Conservation (phyloP, 2,888 invertebrate genomes). For the Polylopha cassiicola region DNA sequence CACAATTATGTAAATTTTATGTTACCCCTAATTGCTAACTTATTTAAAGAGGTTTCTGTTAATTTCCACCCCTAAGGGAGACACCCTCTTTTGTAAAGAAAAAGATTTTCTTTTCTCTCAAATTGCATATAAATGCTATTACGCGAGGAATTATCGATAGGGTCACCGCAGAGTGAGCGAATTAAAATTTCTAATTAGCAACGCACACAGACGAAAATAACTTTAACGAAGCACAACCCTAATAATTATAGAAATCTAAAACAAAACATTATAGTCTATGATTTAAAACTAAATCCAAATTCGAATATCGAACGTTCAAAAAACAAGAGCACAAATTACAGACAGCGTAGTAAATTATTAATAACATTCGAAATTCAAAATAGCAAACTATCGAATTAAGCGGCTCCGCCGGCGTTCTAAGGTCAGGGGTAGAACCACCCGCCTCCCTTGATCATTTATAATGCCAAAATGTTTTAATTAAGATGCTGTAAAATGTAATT, state of each 20-base stretch:
- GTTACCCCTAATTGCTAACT: conserved; percentile 75
- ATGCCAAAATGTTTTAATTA: conserved; percentile 80
- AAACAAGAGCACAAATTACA: conserved; percentile 3
- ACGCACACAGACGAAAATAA: conserved; percentile 9
- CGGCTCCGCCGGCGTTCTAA: conserved; percentile 46
- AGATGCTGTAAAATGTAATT: conserved; percentile 79
- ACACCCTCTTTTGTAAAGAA: conserved; percentile 30
- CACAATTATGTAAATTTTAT: conserved; percentile 75
- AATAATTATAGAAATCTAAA: neutral
- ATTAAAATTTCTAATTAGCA: conserved; percentile 49
- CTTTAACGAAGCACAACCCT: too few species aligned
- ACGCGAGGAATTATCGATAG: conserved; percentile 55
- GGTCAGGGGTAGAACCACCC: conserved; percentile 61
- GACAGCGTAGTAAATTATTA: conserved; percentile 2
- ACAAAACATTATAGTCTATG: too few species aligned
- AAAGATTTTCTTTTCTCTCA: conserved; percentile 50
- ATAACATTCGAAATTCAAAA: conserved; percentile 32
- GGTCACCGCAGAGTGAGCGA: conserved; percentile 38
- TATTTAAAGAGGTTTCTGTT: conserved; percentile 74
- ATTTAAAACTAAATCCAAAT: conserved; percentile 4
- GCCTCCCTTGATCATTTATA: conserved; percentile 75
- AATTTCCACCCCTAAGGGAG: conserved; percentile 50
- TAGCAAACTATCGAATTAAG: conserved; percentile 62
- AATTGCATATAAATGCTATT: conserved; percentile 69
- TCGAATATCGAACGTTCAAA: conserved; percentile 11